Evolutionary conservation across 2,797 vertebrate species (phyloP).

Genomic region (Phataginus tricuspis): DNA sequence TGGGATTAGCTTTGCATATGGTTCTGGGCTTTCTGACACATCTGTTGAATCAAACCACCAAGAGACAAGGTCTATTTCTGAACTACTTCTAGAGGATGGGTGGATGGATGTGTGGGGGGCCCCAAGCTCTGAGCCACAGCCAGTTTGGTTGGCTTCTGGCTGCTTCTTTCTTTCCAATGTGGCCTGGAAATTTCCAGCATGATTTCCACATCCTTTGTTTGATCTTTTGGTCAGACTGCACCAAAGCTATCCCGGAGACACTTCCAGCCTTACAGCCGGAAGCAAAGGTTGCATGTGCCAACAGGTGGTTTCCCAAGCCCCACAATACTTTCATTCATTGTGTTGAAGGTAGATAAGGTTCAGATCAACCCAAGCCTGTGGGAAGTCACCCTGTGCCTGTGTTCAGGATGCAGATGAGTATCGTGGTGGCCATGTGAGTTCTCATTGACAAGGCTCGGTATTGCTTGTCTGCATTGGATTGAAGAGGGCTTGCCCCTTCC

Average conservation of each 20-base stretch:
- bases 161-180: background rate
- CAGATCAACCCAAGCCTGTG: background rate
- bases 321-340: fast-evolving
- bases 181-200: background rate
- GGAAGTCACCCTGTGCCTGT: background rate
- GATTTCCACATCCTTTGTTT: background rate
- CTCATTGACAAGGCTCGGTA: background rate
- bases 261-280: background rate
- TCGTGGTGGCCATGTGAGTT: fast-evolving
- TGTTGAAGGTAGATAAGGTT: background rate
- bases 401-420: background rate
- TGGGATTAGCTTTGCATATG: conserved; percentile 56
- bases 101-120: background rate
- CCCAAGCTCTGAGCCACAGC: background rate
- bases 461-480: background rate
- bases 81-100: background rate
- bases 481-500: background rate
- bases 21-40: conserved; percentile 31
- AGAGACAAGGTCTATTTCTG: background rate
- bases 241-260: background rate
- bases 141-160: background rate
- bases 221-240: background rate
- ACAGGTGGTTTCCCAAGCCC: background rate
- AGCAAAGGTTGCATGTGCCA: background rate
- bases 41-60: conserved; percentile 38